phyloP scores from a whole-genome alignment of 2,888 invertebrate genomes.

The Halictus ligatus region DNA sequence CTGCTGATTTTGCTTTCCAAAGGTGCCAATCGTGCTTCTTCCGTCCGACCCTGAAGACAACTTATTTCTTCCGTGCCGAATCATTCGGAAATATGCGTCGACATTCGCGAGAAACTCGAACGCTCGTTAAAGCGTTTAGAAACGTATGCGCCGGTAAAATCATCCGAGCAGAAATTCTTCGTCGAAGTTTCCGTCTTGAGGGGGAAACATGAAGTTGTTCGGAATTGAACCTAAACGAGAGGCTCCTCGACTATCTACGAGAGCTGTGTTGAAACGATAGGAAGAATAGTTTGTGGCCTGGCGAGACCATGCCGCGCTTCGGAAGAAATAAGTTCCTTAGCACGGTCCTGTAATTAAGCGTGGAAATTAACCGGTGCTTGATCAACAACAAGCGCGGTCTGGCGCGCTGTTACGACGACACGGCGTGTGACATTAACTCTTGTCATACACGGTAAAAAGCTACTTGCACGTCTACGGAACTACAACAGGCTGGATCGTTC shows the following conservation, averaged over 20 bases:
- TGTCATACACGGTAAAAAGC: conserved; percentile 13
- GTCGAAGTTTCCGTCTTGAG: not conserved
- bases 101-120: not conserved
- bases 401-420: conserved; percentile 15
- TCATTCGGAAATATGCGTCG: not conserved
- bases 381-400: conserved; percentile 40
- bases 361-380: conserved; percentile 55
- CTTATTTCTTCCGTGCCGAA: not conserved
- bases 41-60: not conserved
- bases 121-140: not conserved
- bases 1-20: not conserved
- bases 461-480: conserved; percentile 21
- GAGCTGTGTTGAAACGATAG: conserved; percentile 29
- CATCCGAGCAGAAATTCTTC: not conserved
- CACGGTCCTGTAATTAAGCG: conserved; percentile 52
- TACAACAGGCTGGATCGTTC: not conserved
- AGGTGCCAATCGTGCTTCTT: not conserved
- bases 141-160: not conserved
- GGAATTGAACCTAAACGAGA: not conserved
- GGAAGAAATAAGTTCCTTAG: conserved; percentile 48
- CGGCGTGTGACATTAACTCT: conserved; percentile 27
- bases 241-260: not conserved
- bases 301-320: conserved; percentile 9
- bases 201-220: not conserved
- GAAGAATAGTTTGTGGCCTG: conserved; percentile 22